phyloP scores from a whole-genome alignment of 1,140 invertebrate genomes.

The Drosophila sp. region DNA sequence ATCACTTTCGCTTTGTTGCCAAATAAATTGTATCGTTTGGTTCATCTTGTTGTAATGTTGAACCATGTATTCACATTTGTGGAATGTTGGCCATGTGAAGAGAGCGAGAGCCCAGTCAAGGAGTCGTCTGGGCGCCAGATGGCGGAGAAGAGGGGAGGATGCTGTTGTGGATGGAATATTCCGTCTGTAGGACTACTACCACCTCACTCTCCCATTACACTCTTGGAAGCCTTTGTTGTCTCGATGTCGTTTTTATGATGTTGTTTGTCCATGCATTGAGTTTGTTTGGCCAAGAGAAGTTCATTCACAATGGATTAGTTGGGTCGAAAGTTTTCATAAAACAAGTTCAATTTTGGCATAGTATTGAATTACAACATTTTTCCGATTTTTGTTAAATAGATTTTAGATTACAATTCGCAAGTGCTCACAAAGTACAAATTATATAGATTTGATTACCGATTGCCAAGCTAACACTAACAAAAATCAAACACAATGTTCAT shows the following conservation, averaged over 20 bases:
- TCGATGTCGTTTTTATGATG: slow-evolving; percentile 58
- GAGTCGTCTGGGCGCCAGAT: slow-evolving; percentile 32
- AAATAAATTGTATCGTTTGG: slow-evolving; percentile 33
- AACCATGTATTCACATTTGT: slow-evolving; percentile 52
- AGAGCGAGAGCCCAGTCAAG: slow-evolving; percentile 15
- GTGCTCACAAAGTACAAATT: slow-evolving; percentile 33
- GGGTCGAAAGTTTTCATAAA: not conserved
- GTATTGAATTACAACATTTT: not conserved
- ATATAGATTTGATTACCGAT: no score
- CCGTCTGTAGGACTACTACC: slow-evolving; percentile 51
- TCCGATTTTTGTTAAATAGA: not conserved
- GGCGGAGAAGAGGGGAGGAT: slow-evolving; percentile 28
- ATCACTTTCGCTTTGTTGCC: slow-evolving; percentile 64
- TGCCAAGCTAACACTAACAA: no score
- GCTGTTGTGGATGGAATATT: slow-evolving; percentile 46
- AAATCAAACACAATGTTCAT: no score
- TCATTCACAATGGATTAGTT: slow-evolving; percentile 4
- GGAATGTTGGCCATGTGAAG: slow-evolving; percentile 19
- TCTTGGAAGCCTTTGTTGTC: slow-evolving; percentile 61
- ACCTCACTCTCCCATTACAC: slow-evolving; percentile 33
- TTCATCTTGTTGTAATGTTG: slow-evolving; percentile 32
- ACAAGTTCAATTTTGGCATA: slow-evolving; percentile 47
- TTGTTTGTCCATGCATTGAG: slow-evolving; percentile 37
- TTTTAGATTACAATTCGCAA: slow-evolving; percentile 13
- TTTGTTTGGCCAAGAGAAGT: slow-evolving; percentile 44